phyloP scores from a whole-genome alignment of 2,113 vertebrate genomes.

The Salvelinus fontinalis region DNA sequence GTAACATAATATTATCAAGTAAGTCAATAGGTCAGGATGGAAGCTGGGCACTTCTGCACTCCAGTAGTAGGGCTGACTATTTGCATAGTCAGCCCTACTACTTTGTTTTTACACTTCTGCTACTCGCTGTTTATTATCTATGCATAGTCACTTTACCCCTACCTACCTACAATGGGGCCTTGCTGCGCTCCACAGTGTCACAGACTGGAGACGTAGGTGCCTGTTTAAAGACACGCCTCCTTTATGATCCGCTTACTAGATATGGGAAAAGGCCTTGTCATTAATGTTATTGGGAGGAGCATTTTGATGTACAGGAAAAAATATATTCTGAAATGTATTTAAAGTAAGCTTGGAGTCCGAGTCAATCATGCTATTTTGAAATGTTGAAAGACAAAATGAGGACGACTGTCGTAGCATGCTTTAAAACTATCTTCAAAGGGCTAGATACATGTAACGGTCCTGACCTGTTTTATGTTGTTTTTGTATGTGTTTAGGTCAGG shows the following conservation, averaged over 20 bases:
- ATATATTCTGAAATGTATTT: background rate
- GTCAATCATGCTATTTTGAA: background rate
- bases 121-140: too few relatives aligned
- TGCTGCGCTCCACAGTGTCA: background rate
- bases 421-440: constrained; percentile 19
- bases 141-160: too few relatives aligned
- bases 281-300: background rate
- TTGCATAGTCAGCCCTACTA: too few relatives aligned
- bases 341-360: background rate
- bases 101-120: too few relatives aligned
- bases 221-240: background rate
- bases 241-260: background rate
- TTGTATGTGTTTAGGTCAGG: too few relatives aligned
- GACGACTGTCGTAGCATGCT: constrained; percentile 2
- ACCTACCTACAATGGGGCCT: too few relatives aligned
- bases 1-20: too few relatives aligned
- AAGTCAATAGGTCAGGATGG: background rate
- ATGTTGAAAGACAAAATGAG: constrained; percentile 9
- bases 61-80: too few relatives aligned
- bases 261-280: background rate
- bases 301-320: background rate
- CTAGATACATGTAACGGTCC: constrained; percentile 8
- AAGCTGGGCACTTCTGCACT: background rate
- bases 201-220: background rate
- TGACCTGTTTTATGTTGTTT: too few relatives aligned